phyloP scores from a whole-genome alignment of 2,113 vertebrate species.

The Hippocampus barbouri region DNA sequence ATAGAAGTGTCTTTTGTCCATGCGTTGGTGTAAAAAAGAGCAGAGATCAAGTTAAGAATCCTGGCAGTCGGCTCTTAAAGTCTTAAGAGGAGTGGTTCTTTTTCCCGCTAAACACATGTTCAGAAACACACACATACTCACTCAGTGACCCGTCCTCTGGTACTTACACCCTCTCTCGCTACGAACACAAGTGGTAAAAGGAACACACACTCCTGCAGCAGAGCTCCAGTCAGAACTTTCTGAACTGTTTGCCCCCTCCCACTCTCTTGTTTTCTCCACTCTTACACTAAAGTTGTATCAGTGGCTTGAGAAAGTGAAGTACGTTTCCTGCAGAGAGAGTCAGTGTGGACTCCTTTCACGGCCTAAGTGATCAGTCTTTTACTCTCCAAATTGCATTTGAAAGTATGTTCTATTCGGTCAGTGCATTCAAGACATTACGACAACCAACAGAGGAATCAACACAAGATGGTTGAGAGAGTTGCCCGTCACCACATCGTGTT shows the following conservation, averaged over 20 bases:
- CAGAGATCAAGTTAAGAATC: slow-evolving; percentile 47
- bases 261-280: slow-evolving; percentile 1
- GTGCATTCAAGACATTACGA: not conserved
- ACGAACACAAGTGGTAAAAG: slow-evolving; percentile 50
- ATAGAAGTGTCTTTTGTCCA: slow-evolving; percentile 50
- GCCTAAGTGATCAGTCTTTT: too few relatives aligned
- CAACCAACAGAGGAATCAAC: not conserved
- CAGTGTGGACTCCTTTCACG: too few relatives aligned
- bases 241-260: slow-evolving; percentile 27
- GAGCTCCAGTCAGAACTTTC: slow-evolving; percentile 41
- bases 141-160: slow-evolving; percentile 51
- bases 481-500: slow-evolving; percentile 20
- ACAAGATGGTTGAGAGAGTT: slow-evolving; percentile 22
- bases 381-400: too few relatives aligned
- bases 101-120: slow-evolving; percentile 21
- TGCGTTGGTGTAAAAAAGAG: slow-evolving; percentile 38
- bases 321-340: not conserved
- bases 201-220: slow-evolving; percentile 35
- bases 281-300: not conserved
- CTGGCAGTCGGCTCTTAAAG: slow-evolving; percentile 59
- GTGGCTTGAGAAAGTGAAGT: not conserved
- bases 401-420: not conserved
- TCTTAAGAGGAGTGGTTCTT: slow-evolving; percentile 27
- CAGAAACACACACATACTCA: slow-evolving; percentile 39
- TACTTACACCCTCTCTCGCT: slow-evolving; percentile 31